phyloP scores from a whole-genome alignment of 1,140 invertebrate species.

The Pectinophora gossypiella region DNA sequence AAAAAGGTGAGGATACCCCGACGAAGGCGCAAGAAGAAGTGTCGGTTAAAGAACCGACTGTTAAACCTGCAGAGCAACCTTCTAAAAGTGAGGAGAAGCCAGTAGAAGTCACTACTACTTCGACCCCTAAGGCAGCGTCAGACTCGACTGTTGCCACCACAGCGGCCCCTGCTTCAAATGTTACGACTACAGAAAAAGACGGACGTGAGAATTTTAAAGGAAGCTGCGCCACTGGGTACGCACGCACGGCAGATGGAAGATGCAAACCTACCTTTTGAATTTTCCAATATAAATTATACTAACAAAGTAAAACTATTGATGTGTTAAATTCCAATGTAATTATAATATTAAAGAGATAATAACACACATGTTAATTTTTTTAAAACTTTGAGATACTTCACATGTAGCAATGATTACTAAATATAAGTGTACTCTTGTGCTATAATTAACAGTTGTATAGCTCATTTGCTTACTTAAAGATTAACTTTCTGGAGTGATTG shows the following conservation, averaged over 20 bases:
- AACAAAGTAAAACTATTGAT: no score
- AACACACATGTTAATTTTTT: no score
- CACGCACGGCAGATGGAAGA: conserved; percentile 42
- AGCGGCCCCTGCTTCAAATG: neutral
- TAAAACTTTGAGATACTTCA: no score
- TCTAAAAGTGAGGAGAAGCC: conserved; percentile 8
- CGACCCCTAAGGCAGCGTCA: conserved; percentile 5
- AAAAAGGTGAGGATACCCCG: neutral
- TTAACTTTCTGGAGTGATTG: conserved; percentile 11
- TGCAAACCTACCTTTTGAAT: conserved; percentile 33
- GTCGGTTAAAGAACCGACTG: conserved; percentile 3
- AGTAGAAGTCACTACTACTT: conserved; percentile 5
- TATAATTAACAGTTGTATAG: no score
- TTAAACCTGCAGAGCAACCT: conserved; percentile 8
- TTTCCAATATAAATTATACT: no score
- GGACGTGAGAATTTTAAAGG: conserved; percentile 42
- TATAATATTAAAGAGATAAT: no score
- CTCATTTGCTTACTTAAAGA: no score
- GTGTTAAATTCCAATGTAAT: no score
- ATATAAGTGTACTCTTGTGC: no score
- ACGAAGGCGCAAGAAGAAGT: neutral
- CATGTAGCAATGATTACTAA: no score
- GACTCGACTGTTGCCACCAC: neutral
- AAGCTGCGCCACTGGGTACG: conserved; percentile 36
- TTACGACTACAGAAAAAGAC: conserved; percentile 19